Evolutionary conservation across 2,113 vertebrate species (phyloP), one percentile per base, ranked within the genome.

Genomic region (Centropus unirufus): DNA sequence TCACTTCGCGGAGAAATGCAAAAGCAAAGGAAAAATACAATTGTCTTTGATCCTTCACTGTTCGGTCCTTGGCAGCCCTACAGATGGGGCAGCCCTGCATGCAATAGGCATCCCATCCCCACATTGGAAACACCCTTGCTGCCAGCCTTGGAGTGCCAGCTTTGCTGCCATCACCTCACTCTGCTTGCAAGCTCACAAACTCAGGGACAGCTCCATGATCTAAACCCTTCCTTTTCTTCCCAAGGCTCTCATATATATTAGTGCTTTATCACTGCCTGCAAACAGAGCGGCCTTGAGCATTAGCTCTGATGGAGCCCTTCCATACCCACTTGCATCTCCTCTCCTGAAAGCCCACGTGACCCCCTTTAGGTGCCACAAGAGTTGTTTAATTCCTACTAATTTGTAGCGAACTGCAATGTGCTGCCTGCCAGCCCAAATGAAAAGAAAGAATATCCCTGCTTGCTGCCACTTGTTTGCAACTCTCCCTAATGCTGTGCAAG

Each of bases 401-500:
- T 61, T 40, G 7, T 13, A 52, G 49, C 13, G 66, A 82, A 46
- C 61, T 19, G 18, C 12, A 40, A 40, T 8, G 8, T 52, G 57
- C n/a, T 4, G 6, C 40, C 63, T 42, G 67, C 75, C 61, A 85
- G 54, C 26, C 49, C 6, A 0, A 88, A 5, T 75, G 44, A 78
- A 85, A 87, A 85, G 14, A 6, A 5, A 29, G 32, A 34, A 32
- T 2, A 54, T 19, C 17, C 30, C 27, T 29, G 62, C 14, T 22
- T 57, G 36, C 59, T 81, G 80, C 59, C 1, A 2, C 79, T 47
- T 73, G 51, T 29, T 75, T 72, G 49, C 27, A 47, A 16, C 0
- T 0, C 14, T 87, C 47, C 87, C 57, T 46, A 27, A 76, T 0
- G 1, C 30, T 52, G 15, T 1, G 5, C 1, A 7, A 62, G 39